Conservation (phyloP, 1,140 invertebrate species). For the Thaumetopoea pityocampa region DNA sequence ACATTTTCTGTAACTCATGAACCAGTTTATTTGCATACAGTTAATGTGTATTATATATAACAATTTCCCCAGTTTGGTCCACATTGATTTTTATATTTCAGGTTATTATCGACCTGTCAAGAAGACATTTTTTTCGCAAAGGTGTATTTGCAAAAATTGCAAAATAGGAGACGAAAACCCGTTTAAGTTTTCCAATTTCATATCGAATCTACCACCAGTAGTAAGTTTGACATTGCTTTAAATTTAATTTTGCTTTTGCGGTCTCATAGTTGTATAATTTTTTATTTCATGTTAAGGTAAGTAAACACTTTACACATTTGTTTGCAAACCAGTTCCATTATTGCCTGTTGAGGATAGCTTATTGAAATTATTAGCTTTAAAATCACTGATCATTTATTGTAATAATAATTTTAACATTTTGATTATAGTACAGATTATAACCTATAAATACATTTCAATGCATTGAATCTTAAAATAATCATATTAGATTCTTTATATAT, state of each 20-base stretch:
- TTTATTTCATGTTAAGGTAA: constrained; percentile 3
- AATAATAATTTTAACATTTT: no score
- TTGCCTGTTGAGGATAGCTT: background rate
- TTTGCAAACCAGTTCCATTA: background rate
- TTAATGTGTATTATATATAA: background rate
- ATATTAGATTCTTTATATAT: no score
- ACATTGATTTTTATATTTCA: constrained; percentile 74
- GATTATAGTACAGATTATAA: no score
- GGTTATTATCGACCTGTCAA: constrained; percentile 75
- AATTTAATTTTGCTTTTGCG: background rate
- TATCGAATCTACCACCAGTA: constrained; percentile 74
- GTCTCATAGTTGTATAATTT: background rate
- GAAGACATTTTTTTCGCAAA: constrained; percentile 68
- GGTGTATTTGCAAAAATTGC: constrained; percentile 64
- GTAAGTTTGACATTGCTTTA: constrained; percentile 43
- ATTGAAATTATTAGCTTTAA: background rate
- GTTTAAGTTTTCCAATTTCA: constrained; percentile 74
- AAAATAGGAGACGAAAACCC: constrained; percentile 76
- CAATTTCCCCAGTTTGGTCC: constrained; percentile 24
- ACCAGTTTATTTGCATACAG: background rate
- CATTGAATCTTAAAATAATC: no score
- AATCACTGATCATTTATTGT: no score
- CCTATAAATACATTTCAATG: no score
- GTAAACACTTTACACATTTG: constrained; percentile 9
- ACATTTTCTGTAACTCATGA: constrained; percentile 5